Conservation (phyloP, 2,113 vertebrate species). For the Acanthochromis polyacanthus region DNA sequence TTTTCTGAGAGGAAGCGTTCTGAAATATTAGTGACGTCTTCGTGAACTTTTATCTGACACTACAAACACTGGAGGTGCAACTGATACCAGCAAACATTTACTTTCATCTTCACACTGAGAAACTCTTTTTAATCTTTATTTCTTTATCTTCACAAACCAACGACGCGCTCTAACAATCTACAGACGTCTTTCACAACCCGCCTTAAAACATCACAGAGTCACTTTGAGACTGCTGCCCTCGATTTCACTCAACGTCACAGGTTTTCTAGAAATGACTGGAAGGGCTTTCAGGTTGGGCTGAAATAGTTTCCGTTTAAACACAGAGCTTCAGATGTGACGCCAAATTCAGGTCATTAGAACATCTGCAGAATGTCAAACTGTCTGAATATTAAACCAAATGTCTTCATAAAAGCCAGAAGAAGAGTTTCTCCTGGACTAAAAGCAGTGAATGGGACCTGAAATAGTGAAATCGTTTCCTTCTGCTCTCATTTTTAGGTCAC, state of each 20-base stretch:
- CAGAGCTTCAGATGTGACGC: no score
- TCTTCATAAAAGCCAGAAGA: no score
- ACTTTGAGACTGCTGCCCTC: neutral
- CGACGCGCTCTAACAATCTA: neutral
- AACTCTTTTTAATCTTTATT: neutral
- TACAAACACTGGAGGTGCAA: neutral
- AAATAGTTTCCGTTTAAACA: conserved; percentile 8
- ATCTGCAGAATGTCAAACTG: no score
- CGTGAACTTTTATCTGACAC: neutral
- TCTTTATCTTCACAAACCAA: conserved; percentile 30
- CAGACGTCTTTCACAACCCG: conserved; percentile 20
- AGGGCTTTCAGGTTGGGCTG: conserved; percentile 9
- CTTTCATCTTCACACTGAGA: neutral
- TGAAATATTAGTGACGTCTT: neutral
- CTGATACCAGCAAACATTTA: neutral
- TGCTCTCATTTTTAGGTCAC: no score
- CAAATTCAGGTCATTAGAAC: no score
- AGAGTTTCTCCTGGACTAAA: no score
- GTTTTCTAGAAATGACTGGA: conserved; percentile 20
- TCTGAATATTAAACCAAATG: no score
- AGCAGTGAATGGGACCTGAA: no score
- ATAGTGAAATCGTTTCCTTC: no score
- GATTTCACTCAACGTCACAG: fast-evolving
- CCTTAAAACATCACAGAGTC: conserved; percentile 4
- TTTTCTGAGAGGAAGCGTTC: neutral